Evolutionary conservation across 1,140 invertebrate genomes (phyloP), one percentile per base, ranked within the genome.

Genomic region (Diachasma alloeum): DNA sequence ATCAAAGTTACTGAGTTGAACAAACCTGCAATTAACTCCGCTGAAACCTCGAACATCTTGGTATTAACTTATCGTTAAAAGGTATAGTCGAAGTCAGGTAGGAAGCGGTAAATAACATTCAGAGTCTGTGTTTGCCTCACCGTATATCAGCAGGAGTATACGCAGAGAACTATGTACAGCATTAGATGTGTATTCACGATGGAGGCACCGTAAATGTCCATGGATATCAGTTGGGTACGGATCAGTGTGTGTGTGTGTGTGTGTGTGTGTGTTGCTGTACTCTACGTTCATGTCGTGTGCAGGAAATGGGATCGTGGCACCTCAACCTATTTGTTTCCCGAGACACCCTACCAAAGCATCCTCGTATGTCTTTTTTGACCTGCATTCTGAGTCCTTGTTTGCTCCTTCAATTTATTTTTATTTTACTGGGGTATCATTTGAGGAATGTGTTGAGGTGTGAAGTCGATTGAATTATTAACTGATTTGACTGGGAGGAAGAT

Each of bases 41-140:
- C 26, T 39, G 75, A 42, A 63, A 79, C 11, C 17, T 73, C 69
- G 66, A 67, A 76, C 77, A 76, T 83, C 71, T 80, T n/a, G 26
- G 81, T 83, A 84, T 84, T 82, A 85, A 85, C 82, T 85, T 85
- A 85, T 85, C 83, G 83, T 39, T 36, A 74, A 59, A 66, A 46
- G 63, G 48, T 73, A 75, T 77, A 73, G 66, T 17, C 56, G 59
- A 72, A 76, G 70, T 67, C 72, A 71, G 66, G 48, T 69, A 79
- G 74, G 68, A 80, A 79, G 71, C 72, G 75, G 79, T 85, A 84
- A 83, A 84, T 85, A 84, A 83, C 81, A 78, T 83, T 83, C 79
- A 78, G 77, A 74, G 78, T 70, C 78, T 81, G 74, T 80, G 75
- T 81, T 85, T 84, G 80, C 48, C 67, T 26, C 69, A 74, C 78